Conservation (phyloP, 2,888 invertebrate species). For the Sericinus montela region DNA sequence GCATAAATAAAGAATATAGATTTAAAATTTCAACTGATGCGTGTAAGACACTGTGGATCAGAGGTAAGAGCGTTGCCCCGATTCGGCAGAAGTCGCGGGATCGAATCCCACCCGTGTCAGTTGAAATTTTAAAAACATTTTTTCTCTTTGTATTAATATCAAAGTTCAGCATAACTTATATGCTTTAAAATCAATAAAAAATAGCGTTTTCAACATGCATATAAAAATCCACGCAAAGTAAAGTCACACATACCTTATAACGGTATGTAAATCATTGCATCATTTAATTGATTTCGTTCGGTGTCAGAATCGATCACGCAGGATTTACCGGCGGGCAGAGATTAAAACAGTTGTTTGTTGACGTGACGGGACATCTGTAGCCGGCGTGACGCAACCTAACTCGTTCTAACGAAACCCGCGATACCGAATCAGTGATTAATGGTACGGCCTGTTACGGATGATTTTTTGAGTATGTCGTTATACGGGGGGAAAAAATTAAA, state of each 20-base stretch:
- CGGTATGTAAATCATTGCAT: conserved; percentile 35
- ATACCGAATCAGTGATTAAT: conserved; percentile 20
- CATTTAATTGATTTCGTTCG: conserved; percentile 56
- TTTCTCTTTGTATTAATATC: too few relatives aligned
- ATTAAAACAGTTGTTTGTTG: conserved; percentile 54
- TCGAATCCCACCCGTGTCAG: too few relatives aligned
- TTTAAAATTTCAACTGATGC: too few relatives aligned
- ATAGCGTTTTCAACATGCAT: too few relatives aligned
- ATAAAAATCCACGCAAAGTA: conserved; percentile 1
- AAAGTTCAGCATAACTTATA: too few relatives aligned
- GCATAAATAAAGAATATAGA: too few relatives aligned
- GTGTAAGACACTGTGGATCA: too few relatives aligned
- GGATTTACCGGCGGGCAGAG: conserved; percentile 45
- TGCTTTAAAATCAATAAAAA: too few relatives aligned
- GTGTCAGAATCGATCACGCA: conserved; percentile 60
- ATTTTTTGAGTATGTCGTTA: background rate
- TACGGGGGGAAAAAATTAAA: too few relatives aligned
- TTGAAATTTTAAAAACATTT: too few relatives aligned
- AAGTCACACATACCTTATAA: conserved; percentile 7
- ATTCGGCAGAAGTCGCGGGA: too few relatives aligned
- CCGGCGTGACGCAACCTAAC: conserved; percentile 35
- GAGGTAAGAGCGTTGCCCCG: too few relatives aligned
- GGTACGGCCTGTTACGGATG: background rate
- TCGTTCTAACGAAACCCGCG: conserved; percentile 25
- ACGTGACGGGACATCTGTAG: conserved; percentile 39